phyloP scores from a whole-genome alignment of 2,888 invertebrate species.

The Maniola hyperantus region DNA sequence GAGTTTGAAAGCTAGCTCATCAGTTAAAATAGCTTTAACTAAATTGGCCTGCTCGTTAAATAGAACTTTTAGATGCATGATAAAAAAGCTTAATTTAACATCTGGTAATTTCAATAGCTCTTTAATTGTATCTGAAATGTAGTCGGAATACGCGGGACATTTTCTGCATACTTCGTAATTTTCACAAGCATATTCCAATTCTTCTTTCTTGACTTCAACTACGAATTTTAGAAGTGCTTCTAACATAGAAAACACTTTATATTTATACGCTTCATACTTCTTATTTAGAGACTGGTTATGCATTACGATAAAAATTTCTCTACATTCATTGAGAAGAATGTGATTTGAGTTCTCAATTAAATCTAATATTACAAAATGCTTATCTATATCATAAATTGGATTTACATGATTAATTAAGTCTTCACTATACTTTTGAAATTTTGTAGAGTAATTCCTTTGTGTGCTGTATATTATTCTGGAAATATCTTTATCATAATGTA shows the following conservation, averaged over 20 bases:
- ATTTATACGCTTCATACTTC: neutral
- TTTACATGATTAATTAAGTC: constrained; percentile 7
- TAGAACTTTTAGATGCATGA: constrained; percentile 32
- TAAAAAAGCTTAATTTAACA: constrained; percentile 39
- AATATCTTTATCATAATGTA: constrained; percentile 7
- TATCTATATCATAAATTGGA: constrained; percentile 36
- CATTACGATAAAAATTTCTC: constrained; percentile 26
- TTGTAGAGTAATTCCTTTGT: constrained; percentile 6
- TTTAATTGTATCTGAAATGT: constrained; percentile 46
- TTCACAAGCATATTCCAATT: constrained; percentile 47
- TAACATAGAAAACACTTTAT: neutral
- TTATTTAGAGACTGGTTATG: neutral
- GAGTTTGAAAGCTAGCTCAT: constrained; percentile 41
- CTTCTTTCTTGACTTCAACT: constrained; percentile 44
- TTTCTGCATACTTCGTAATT: constrained; percentile 47
- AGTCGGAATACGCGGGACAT: constrained; percentile 52
- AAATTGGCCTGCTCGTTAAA: constrained; percentile 38
- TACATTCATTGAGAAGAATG: constrained; percentile 38
- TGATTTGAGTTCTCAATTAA: constrained; percentile 44
- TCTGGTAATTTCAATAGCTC: constrained; percentile 48
- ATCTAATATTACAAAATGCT: constrained; percentile 46
- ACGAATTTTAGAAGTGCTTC: constrained; percentile 33
- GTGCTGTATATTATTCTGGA: neutral
- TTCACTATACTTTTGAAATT: constrained; percentile 7
- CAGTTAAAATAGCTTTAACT: constrained; percentile 44